phyloP scores from a whole-genome alignment of 2,888 invertebrate genomes.

The Hemicrepidius hirtus region DNA sequence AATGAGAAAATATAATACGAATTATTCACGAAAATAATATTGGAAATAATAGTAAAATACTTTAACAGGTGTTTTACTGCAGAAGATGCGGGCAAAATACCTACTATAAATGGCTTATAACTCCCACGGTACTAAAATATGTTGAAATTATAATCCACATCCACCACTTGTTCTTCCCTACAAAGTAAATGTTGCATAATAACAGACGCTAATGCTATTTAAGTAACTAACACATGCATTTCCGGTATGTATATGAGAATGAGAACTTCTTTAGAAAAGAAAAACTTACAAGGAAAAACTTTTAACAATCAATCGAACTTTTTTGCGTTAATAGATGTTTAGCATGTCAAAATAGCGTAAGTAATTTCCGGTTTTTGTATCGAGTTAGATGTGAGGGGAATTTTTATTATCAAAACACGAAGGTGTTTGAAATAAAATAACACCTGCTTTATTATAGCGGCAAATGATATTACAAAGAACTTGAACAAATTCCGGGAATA shows the following conservation, averaged over 20 bases:
- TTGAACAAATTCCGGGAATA: too few relatives aligned
- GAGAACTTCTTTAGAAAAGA: background rate
- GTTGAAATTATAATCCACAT: too few relatives aligned
- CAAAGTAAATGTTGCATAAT: constrained; percentile 22
- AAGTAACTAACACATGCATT: constrained; percentile 23
- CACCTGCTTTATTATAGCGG: constrained; percentile 5
- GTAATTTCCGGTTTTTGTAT: constrained; percentile 19
- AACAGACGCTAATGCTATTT: constrained; percentile 6
- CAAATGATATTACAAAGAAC: too few relatives aligned
- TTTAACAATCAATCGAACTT: constrained; percentile 12
- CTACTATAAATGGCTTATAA: background rate
- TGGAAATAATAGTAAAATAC: too few relatives aligned
- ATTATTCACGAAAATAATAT: too few relatives aligned
- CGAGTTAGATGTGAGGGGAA: constrained; percentile 3
- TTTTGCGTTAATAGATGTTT: constrained; percentile 1
- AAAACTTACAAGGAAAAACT: constrained; percentile 13
- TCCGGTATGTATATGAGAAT: constrained; percentile 28
- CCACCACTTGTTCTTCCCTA: background rate
- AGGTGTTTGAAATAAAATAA: constrained; percentile 7
- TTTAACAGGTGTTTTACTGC: background rate
- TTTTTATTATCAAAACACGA: constrained; percentile 2
- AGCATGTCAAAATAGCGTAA: constrained; percentile 1
- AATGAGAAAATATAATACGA: too few relatives aligned
- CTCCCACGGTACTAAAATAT: constrained; percentile 21
- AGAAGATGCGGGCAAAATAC: constrained; percentile 10